Evolutionary conservation across 2,113 vertebrate species (phyloP).

Genomic region (Motacilla alba): DNA sequence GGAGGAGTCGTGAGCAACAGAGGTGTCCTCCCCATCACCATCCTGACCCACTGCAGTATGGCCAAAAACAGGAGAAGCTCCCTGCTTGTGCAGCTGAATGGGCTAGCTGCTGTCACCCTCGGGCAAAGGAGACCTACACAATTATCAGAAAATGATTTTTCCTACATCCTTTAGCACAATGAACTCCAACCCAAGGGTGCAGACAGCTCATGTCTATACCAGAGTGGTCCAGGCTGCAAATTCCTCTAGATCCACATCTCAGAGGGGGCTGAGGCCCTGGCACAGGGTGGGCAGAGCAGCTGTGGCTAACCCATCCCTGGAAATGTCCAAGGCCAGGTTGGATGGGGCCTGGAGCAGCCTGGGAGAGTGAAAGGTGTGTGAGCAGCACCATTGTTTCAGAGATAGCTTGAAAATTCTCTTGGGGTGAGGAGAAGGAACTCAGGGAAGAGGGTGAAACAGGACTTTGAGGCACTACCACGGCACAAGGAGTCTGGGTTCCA

Average conservation of each 20-base stretch:
- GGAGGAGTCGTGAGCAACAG: background rate
- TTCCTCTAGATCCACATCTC: background rate
- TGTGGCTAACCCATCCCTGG: background rate
- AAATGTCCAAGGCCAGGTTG: fast-evolving
- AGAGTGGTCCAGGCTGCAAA: background rate
- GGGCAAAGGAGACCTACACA: background rate
- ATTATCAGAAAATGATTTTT: background rate
- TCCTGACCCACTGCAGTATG: background rate
- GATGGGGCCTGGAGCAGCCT: fast-evolving
- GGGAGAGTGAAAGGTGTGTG: background rate
- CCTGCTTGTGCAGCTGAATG: background rate
- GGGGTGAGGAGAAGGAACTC: background rate
- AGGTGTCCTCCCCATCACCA: too few relatives aligned
- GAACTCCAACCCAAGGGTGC: background rate
- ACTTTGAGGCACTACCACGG: background rate
- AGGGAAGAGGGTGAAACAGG: background rate
- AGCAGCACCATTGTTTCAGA: background rate
- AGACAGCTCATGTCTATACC: background rate
- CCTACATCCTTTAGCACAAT: background rate
- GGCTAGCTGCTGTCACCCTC: background rate
- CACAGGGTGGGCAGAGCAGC: background rate
- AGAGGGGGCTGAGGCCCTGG: background rate
- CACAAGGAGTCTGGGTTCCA: background rate
- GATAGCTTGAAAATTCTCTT: background rate
- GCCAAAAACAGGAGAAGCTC: background rate